These are phyloP conservation scores for Sakesphorus luctuosus DNA, from an alignment of 2,113 vertebrate species.

Conservation along the genomic window DNA sequence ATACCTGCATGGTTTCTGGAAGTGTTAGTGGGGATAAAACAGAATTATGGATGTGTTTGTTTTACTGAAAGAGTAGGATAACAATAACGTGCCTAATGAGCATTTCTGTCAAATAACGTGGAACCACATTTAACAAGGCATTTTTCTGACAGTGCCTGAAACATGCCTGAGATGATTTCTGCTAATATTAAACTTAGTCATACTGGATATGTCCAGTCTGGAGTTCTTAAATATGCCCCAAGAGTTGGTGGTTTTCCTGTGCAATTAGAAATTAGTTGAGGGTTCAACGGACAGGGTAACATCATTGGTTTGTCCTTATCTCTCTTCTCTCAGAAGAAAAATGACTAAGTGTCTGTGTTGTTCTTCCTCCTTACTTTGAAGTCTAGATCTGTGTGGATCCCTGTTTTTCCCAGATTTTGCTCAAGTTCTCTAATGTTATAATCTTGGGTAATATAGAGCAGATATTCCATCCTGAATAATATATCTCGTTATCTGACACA, in stretches of 20 bases:
- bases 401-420: not conserved
- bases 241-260: not conserved
- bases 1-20: conserved; percentile 13
- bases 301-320: not conserved
- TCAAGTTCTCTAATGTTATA: not conserved
- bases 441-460: not conserved
- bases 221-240: not conserved
- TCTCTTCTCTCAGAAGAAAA: not conserved
- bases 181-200: not conserved
- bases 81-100: not conserved
- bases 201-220: not conserved
- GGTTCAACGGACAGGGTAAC: not conserved
- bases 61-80: not conserved
- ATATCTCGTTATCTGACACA: not conserved
- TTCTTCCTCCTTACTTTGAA: not conserved
- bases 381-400: not conserved
- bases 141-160: not conserved
- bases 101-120: not conserved
- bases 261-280: not conserved
- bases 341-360: fast-evolving
- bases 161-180: not conserved
- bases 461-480: not conserved
- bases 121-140: not conserved
- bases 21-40: not conserved
- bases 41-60: conserved; percentile 14